phyloP scores from a whole-genome alignment of 23 tunicate species.

The Pegea sp. region DNA sequence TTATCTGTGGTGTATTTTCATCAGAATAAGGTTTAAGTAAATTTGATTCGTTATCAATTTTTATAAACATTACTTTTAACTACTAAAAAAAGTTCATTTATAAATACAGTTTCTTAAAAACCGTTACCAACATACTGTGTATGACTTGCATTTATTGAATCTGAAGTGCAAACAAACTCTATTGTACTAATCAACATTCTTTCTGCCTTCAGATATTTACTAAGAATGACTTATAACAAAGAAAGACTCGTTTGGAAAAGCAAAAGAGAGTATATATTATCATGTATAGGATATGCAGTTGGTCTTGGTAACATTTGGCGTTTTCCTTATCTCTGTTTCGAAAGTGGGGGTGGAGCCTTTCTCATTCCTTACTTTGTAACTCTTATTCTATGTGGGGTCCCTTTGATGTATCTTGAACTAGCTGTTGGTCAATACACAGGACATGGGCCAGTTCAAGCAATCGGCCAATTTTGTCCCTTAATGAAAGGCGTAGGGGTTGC shows the following conservation, averaged over 20 bases:
- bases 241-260: constrained; percentile 9
- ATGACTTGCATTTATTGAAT: no score
- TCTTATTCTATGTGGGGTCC: constrained; percentile 60
- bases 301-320: constrained; percentile 57
- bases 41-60: no score
- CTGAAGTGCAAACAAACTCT: no score
- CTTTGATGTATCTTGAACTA: constrained; percentile 74
- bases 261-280: constrained; percentile 10
- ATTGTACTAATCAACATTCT: no score
- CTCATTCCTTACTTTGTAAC: constrained; percentile 65
- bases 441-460: constrained; percentile 58
- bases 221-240: constrained; percentile 3
- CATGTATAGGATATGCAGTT: constrained; percentile 22
- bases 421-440: constrained; percentile 71
- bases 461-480: constrained; percentile 44
- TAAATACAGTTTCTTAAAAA: no score
- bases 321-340: constrained; percentile 21
- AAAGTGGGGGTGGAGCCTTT: constrained; percentile 56
- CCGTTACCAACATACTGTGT: no score
- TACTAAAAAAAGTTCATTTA: no score
- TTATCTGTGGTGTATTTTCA: no score
- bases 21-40: no score
- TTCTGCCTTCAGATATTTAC: no score
- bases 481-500: constrained; percentile 77
- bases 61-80: no score